phyloP scores from a whole-genome alignment of 2,888 invertebrate species.

The Tribolium freemani region DNA sequence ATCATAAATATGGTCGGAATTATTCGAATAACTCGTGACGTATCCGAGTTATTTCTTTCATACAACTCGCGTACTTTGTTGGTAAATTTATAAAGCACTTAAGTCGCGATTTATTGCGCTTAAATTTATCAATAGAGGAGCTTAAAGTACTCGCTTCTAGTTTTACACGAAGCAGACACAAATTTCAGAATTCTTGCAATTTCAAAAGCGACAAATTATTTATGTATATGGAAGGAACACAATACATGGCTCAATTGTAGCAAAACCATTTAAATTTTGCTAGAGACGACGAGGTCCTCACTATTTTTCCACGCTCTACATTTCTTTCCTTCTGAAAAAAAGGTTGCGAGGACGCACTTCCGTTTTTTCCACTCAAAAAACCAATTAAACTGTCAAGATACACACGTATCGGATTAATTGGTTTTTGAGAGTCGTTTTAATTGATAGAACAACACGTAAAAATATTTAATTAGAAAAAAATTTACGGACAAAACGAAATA shows the following conservation, averaged over 20 bases:
- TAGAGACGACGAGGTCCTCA: neutral
- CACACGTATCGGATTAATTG: conserved; percentile 40
- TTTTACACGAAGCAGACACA: neutral
- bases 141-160: neutral
- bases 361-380: conserved; percentile 32
- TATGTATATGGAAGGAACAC: neutral
- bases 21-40: conserved; percentile 2
- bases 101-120: conserved; percentile 1
- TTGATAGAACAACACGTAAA: conserved; percentile 19
- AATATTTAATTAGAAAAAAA: conserved; percentile 19
- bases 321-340: neutral
- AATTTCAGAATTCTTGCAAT: neutral
- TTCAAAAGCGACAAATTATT: neutral
- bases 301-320: neutral
- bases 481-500: conserved; percentile 13
- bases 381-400: conserved; percentile 40
- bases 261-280: too few relatives aligned
- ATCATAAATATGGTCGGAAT: neutral
- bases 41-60: conserved; percentile 12
- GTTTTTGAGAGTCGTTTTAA: conserved; percentile 32
- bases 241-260: neutral
- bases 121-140: neutral
- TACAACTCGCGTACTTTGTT: neutral
- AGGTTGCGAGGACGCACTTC: conserved; percentile 20
- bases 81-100: conserved; percentile 9